Conservation (phyloP, 2,888 invertebrate species). For the Drosophila mercatorum region DNA sequence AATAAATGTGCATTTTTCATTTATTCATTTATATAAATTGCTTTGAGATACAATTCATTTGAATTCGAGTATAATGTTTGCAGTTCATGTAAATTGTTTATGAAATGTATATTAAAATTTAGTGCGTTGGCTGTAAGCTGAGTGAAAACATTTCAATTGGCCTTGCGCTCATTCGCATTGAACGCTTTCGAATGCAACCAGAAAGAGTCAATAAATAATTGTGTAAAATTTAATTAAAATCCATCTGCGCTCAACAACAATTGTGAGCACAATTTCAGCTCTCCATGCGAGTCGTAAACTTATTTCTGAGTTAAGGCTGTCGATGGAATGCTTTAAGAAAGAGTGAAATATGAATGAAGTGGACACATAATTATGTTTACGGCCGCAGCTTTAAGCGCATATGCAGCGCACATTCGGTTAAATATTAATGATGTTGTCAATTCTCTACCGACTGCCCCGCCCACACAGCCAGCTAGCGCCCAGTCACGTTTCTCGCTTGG, state of each 20-base stretch:
- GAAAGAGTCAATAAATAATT: background rate
- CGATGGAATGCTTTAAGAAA: background rate
- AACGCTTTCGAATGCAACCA: background rate
- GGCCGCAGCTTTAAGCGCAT: conserved; percentile 25
- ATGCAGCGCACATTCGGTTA: conserved; percentile 38
- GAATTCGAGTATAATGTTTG: background rate
- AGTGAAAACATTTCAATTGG: background rate
- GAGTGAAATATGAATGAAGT: conserved; percentile 7
- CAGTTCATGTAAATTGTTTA: background rate
- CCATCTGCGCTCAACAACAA: background rate
- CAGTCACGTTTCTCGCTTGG: conserved; percentile 58
- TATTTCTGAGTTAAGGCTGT: background rate
- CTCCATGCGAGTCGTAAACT: background rate
- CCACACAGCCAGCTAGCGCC: conserved; percentile 6
- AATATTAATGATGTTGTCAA: conserved; percentile 38
- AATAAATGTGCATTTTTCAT: no score
- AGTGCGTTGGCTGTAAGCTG: background rate
- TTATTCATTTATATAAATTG: no score
- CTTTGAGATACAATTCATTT: background rate
- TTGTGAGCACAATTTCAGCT: no score
- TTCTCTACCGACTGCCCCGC: background rate
- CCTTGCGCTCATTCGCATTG: background rate
- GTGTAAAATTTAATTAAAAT: background rate
- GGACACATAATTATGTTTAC: conserved; percentile 36
- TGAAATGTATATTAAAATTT: background rate